phyloP scores from a whole-genome alignment of 2,113 vertebrate species.

The Pseudolaguvia tuberculata region DNA sequence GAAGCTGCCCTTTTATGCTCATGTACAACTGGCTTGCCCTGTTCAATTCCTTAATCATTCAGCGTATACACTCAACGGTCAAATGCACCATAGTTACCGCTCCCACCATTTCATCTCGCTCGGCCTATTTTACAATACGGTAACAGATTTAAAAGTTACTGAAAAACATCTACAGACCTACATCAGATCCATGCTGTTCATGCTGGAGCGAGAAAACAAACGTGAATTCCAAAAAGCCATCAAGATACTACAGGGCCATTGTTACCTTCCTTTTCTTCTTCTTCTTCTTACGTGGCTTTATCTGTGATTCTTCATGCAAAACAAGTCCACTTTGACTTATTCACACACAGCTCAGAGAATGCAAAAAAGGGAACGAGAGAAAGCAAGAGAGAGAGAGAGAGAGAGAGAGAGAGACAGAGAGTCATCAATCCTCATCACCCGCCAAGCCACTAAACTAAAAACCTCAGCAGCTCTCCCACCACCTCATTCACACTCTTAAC shows the following conservation, averaged over 20 bases:
- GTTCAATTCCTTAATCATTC: slow-evolving; percentile 3
- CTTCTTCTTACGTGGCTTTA: neutral
- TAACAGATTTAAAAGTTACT: neutral
- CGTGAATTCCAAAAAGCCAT: neutral
- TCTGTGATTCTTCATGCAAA: slow-evolving; percentile 7
- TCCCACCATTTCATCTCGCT: neutral
- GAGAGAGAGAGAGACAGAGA: slow-evolving; percentile 4
- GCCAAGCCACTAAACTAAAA: neutral
- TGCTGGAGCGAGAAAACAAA: neutral
- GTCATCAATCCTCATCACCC: slow-evolving; percentile 2
- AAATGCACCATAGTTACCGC: neutral
- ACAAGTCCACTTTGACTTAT: slow-evolving; percentile 9
- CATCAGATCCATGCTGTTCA: no score
- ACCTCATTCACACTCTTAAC: neutral
- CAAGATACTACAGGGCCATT: neutral
- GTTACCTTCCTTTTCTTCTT: neutral
- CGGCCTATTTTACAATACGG: neutral
- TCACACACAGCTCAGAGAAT: neutral
- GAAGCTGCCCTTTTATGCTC: slow-evolving; percentile 35
- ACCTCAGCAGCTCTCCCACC: slow-evolving; percentile 2
- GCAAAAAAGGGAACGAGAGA: neutral
- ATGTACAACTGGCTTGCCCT: slow-evolving; percentile 3
- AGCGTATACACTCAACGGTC: neutral
- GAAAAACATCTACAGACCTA: neutral
- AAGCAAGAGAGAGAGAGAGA: no score